Base-by-base conservation (phyloP, 2,797 vertebrate genomes). In the Amazonetta brasiliensis region DNA sequence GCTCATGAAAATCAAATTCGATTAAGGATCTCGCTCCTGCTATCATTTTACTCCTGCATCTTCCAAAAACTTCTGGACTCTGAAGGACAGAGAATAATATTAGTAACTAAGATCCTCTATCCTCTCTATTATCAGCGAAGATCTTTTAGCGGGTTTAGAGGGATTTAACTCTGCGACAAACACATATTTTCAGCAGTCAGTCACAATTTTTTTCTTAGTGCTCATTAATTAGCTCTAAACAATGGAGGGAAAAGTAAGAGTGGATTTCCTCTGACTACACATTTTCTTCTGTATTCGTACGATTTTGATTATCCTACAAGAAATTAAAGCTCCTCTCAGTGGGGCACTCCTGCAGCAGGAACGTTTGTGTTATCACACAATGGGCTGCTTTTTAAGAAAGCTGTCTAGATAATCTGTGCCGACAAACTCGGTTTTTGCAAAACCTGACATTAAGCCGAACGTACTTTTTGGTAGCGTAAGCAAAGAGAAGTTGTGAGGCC, bases 1-100 rank as follows among this genome's bases (percentile, higher is more conserved):
- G 94, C 97, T 97, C 96, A 82, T 97, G 96, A 97, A 98, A 97
- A 98, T 98, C 97, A 97, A 97, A 91, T 91, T 95, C 90, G 35
- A 97, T 97, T 97, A 97, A 95, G 75, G 54, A 58, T 91, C 60
- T 90, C 50, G 23, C 64, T 92, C 74, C 63, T 54, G 68, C 85
- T 87, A 46, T 95, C 82, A 39, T 71, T 97, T 95, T 91, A 83
- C 90, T 90, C 78, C 56, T 12, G 25, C 59, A 46, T 92, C 89
- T 83, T 88, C 44, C 69, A 89, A 55, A 55, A 58, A 75, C 71
- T 75, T 41, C n/a, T 80, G 52, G 54, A 39, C 48, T 91, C 37
- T 66, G 41, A 58, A 68, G 50, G 25, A 56, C 20, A 3, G 48
- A 86, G 58, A 71, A 76, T 79, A 84, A 87, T 89, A 83, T 44